phyloP scores from a whole-genome alignment of 1,140 invertebrate species.

The Aphelenchoides fujianensis region DNA sequence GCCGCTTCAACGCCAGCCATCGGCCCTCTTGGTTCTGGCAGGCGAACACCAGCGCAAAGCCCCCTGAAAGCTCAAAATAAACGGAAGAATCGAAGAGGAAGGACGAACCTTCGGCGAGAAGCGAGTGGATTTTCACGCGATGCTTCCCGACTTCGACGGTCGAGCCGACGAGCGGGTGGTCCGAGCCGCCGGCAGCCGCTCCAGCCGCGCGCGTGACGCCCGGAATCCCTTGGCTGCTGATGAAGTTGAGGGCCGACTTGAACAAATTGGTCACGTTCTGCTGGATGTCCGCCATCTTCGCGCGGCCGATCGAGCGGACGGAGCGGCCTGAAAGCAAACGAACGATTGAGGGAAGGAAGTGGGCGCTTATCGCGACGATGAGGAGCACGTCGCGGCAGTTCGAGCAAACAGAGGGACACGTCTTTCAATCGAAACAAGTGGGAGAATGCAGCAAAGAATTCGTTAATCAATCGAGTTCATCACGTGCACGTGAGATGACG shows the following conservation, averaged over 20 bases:
- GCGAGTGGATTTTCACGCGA: constrained; percentile 31
- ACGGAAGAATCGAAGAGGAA: constrained; percentile 20
- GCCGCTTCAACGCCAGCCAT: constrained; percentile 56
- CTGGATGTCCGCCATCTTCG: neutral
- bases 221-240: constrained; percentile 24
- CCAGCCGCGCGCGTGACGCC: constrained; percentile 21
- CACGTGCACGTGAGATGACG: too few relatives aligned
- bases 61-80: constrained; percentile 44
- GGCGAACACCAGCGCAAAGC: constrained; percentile 58
- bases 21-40: constrained; percentile 47
- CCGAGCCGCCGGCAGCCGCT: constrained; percentile 18
- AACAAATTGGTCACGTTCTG: constrained; percentile 16
- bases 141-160: constrained; percentile 43
- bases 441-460: too few relatives aligned
- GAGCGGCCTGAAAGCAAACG: too few relatives aligned
- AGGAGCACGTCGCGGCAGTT: too few relatives aligned
- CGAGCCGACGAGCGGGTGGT: constrained; percentile 47
- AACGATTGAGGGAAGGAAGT: too few relatives aligned
- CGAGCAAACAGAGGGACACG: too few relatives aligned
- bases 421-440: too few relatives aligned
- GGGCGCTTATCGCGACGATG: too few relatives aligned
- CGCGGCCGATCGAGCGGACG: too few relatives aligned
- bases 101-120: constrained; percentile 52
- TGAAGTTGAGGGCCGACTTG: constrained; percentile 36
- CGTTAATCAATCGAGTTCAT: too few relatives aligned